These are phyloP conservation scores for Choristoneura rosaceana DNA, from an alignment of 2,888 invertebrate genomes.

Conservation along the genomic window DNA sequence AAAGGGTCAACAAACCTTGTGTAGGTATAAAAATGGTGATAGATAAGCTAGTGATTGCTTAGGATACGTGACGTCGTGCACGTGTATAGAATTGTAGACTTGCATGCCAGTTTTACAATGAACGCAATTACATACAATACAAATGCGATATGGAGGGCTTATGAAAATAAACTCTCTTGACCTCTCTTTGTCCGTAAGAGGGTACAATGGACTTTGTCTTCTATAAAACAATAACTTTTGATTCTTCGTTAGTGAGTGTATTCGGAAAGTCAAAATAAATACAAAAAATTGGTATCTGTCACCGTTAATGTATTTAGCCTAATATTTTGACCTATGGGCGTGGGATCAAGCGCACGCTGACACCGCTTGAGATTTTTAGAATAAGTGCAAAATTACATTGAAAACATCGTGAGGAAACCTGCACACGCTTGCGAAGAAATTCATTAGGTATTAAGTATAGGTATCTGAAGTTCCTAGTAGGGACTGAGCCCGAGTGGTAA, in stretches of 20 bases:
- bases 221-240: constrained; percentile 54
- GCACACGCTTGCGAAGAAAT: no score
- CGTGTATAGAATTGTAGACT: constrained; percentile 3
- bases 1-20: constrained; percentile 21
- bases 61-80: constrained; percentile 62
- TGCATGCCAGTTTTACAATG: constrained; percentile 2
- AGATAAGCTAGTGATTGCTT: constrained; percentile 27
- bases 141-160: constrained; percentile 1
- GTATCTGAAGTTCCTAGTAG: no score
- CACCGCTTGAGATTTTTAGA: no score
- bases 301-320: background rate
- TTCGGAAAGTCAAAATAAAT: background rate
- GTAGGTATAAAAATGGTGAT: constrained; percentile 3
- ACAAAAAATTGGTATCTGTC: background rate
- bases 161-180: background rate
- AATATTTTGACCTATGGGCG: no score
- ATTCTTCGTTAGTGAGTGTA: background rate
- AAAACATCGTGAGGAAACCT: no score
- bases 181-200: constrained; percentile 2
- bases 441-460: no score
- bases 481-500: no score
- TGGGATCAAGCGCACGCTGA: no score
- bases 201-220: constrained; percentile 62
- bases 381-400: no score
- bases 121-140: constrained; percentile 5